Conservation (phyloP, 1,140 invertebrate genomes). For the Coelopa frigida region DNA sequence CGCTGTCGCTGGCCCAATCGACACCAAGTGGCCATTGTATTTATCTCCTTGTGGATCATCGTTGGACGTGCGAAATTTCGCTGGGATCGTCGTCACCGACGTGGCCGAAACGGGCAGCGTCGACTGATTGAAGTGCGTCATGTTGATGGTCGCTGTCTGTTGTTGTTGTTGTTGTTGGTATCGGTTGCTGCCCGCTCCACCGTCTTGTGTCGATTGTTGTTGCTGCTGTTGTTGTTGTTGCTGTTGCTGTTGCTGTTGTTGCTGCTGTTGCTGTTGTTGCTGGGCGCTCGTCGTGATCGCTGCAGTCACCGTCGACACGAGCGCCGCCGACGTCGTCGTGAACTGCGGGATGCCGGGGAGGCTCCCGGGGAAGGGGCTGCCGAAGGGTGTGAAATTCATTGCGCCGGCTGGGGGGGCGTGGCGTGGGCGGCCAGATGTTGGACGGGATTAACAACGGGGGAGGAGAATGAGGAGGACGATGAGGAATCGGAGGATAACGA, state of each 20-base stretch:
- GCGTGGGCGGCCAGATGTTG: too few relatives aligned
- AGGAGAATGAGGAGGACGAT: too few relatives aligned
- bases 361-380: constrained; percentile 54
- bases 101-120: constrained; percentile 14
- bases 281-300: constrained; percentile 14
- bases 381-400: constrained; percentile 68
- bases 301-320: constrained; percentile 36
- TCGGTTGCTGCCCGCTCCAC: constrained; percentile 21
- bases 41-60: constrained; percentile 24
- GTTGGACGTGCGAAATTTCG: constrained; percentile 17
- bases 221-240: constrained; percentile 23
- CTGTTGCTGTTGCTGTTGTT: constrained; percentile 19
- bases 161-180: constrained; percentile 30
- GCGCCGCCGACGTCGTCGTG: constrained; percentile 46
- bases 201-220: constrained; percentile 26
- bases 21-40: constrained; percentile 39
- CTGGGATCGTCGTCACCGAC: constrained; percentile 16
- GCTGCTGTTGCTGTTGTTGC: constrained; percentile 15
- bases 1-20: constrained; percentile 11
- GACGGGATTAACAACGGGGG: too few relatives aligned
- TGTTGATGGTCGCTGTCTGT: constrained; percentile 20
- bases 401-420: constrained; percentile 22
- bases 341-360: constrained; percentile 57
- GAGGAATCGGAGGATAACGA: too few relatives aligned
- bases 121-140: constrained; percentile 37